Evolutionary conservation across 2,888 invertebrate genomes (phyloP).

Genomic region (Drosophila lutescens): DNA sequence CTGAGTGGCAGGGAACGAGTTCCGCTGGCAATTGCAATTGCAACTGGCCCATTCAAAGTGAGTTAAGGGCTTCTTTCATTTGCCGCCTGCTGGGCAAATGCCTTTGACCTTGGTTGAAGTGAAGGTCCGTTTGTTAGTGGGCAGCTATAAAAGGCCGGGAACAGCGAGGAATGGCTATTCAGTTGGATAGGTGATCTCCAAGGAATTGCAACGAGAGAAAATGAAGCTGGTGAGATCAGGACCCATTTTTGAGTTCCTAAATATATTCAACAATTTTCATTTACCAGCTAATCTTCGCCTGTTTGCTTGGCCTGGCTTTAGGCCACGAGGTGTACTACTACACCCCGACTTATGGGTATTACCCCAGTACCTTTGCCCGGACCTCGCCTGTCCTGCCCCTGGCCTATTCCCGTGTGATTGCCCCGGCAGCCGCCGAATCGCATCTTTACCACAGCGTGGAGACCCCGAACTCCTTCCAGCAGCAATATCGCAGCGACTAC

Average conservation of each 20-base stretch:
- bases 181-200: slow-evolving; percentile 42
- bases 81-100: slow-evolving; percentile 57
- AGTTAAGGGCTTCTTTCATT: slow-evolving; percentile 67
- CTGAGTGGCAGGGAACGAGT: slow-evolving; percentile 45
- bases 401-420: slow-evolving; percentile 70
- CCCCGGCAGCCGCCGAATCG: slow-evolving; percentile 56
- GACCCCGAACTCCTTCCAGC: slow-evolving; percentile 80
- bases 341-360: slow-evolving; percentile 64
- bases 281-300: slow-evolving; percentile 53
- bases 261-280: background rate
- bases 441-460: slow-evolving; percentile 81
- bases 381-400: slow-evolving; percentile 57
- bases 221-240: slow-evolving; percentile 63
- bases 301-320: slow-evolving; percentile 65
- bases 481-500: slow-evolving; percentile 80
- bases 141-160: slow-evolving; percentile 56
- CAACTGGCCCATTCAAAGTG: slow-evolving; percentile 56
- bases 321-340: slow-evolving; percentile 70
- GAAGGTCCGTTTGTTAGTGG: slow-evolving; percentile 13
- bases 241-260: background rate
- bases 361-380: slow-evolving; percentile 55
- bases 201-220: slow-evolving; percentile 28
- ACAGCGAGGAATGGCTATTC: slow-evolving; percentile 31
- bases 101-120: slow-evolving; percentile 61
- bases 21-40: slow-evolving; percentile 53